Conservation (phyloP, 2,888 invertebrate species). For the Abrostola tripartita region DNA sequence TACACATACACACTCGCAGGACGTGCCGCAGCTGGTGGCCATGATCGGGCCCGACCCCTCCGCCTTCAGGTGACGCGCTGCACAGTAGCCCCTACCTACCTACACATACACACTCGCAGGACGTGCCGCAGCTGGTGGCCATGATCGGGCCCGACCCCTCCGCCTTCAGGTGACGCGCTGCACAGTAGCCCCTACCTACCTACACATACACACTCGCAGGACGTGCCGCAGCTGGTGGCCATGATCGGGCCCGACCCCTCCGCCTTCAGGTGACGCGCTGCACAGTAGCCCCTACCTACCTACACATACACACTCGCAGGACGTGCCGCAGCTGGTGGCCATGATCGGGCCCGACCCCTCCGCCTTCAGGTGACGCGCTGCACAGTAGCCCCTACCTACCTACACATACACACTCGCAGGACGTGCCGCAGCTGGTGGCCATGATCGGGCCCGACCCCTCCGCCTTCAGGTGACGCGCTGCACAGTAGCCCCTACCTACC, state of each 20-base stretch:
- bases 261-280: slow-evolving; percentile 89
- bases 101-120: slow-evolving; percentile 95
- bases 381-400: too few relatives aligned
- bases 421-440: slow-evolving; percentile 96
- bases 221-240: slow-evolving; percentile 96
- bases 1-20: slow-evolving; percentile 95
- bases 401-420: slow-evolving; percentile 95
- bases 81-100: too few relatives aligned
- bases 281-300: too few relatives aligned
- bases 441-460: slow-evolving; percentile 96
- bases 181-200: too few relatives aligned
- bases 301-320: slow-evolving; percentile 95
- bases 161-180: slow-evolving; percentile 89
- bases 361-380: slow-evolving; percentile 89
- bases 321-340: slow-evolving; percentile 96
- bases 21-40: slow-evolving; percentile 96
- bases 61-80: slow-evolving; percentile 89
- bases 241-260: slow-evolving; percentile 96
- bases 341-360: slow-evolving; percentile 96
- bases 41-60: slow-evolving; percentile 96
- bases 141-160: slow-evolving; percentile 96
- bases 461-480: slow-evolving; percentile 89
- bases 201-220: slow-evolving; percentile 95
- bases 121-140: slow-evolving; percentile 96
- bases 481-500: too few relatives aligned